Evolutionary conservation across 2,888 invertebrate species (phyloP).

Genomic region (Maniola hyperantus): DNA sequence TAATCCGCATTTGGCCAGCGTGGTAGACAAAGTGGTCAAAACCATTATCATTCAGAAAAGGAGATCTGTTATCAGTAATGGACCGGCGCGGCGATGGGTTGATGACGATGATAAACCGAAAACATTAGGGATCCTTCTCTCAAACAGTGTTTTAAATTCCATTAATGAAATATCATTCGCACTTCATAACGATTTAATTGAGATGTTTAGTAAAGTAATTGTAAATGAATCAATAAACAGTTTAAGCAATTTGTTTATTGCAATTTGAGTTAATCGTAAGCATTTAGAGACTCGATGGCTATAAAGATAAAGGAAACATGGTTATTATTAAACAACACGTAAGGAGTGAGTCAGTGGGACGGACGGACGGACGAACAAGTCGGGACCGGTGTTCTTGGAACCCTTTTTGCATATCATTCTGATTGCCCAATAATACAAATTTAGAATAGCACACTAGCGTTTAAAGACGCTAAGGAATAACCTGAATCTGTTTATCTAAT

Average conservation of each 20-base stretch:
- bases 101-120: no score
- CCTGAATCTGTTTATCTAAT: background rate
- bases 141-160: background rate
- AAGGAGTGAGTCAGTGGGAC: conserved; percentile 74
- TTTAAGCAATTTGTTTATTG: conserved; percentile 9
- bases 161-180: background rate
- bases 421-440: conserved; percentile 76
- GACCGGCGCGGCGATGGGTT: no score
- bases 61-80: no score
- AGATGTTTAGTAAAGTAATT: background rate
- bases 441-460: conserved; percentile 52
- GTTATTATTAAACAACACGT: conserved; percentile 75
- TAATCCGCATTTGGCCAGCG: no score
- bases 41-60: no score
- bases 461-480: conserved; percentile 24
- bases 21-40: no score
- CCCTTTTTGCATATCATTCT: conserved; percentile 77
- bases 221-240: conserved; percentile 8
- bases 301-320: conserved; percentile 55
- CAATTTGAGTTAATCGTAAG: conserved; percentile 14
- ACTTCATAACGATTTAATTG: conserved; percentile 12
- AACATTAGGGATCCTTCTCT: no score
- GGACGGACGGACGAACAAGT: conserved; percentile 65
- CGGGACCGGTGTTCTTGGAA: conserved; percentile 73
- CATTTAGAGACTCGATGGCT: conserved; percentile 23